Evolutionary conservation across 2,797 vertebrate genomes (phyloP), one percentile per base, ranked within the genome.

Genomic region (Neostethus bicornis): DNA sequence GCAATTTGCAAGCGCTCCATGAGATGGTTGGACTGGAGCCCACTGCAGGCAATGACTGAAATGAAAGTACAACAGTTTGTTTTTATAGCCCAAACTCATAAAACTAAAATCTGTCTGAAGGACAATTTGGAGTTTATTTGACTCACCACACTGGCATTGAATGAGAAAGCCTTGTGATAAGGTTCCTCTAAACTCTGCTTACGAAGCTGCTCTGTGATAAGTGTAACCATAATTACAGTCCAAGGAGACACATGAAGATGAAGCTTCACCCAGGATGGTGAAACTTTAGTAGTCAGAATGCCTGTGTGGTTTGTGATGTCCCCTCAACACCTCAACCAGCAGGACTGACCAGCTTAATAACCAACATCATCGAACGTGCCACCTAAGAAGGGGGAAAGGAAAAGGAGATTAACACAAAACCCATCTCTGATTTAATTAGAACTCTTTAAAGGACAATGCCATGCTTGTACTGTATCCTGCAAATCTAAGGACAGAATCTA

Each of bases 151-250:
- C 88, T 93, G 83, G 93, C 88, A 85, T 88, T 93, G 84, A 94
- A 91, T 73, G 91, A 86, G 51, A 88, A 83, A 60, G 84, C 91
- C 83, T 93, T 93, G 83, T 88, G 92, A 91, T 81, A 92, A 80
- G 92, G 90, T 82, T 94, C 92, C 84, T 94, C 92, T 85, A 95
- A 86, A 90, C 92, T 94, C 87, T 93, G 94, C 85, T 93, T 94
- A 82, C 90, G 91, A 75, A 95, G 91, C 86, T 94, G 93, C 81
- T 94, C 91, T 52, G 93, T 93, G 84, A 94, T 92, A 85, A 94
- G 90, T n/a, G 92, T 93, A 87, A 96, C 94, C 94, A 96, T 96
- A 87, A 87, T 91, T 79, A 73, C 66, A 56, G 73, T 77, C 70
- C 73, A 67, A 39, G 56, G 46, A 63, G 14, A 55, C 56, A 41